Base-by-base conservation (phyloP, 2,113 vertebrate species). In the Centrocercus urophasianus region DNA sequence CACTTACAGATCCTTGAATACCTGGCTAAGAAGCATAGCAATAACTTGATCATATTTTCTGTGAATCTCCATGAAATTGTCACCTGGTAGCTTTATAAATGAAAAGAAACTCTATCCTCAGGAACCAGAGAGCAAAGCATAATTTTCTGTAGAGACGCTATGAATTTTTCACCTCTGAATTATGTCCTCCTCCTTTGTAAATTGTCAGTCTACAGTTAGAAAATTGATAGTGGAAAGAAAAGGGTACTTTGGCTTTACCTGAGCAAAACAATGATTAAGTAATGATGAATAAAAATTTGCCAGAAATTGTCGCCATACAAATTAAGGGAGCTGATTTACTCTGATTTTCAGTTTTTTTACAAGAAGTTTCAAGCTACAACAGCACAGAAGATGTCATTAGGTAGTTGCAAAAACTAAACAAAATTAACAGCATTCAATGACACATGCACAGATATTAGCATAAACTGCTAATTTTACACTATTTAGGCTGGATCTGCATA, bases 391-490 rank as follows among this genome's bases (percentile, higher is more conserved):
- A 54, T 21, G 1, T 7, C 22, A 92, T 45, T 17, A 45, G 8
- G 10, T 4, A 38, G 2, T 5, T 11, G 48, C 5, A 12, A 20
- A 34, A 40, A 64, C 36, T 7, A 42, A 3, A 22, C 34, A 1
- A 81, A 70, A 13, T 5, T 24, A 72, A 45, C 52, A n/a, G 4
- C 5, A n/a, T 32, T 32, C 6, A 75, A 15, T 67, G 60, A 50
- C 13, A 3, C 22, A 38, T 73, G 19, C 25, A 36, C 3, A 1
- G 1, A n/a, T n/a, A n/a, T 20, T 6, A 32, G n/a, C 25, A 56
- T 60, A 64, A 88, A 79, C 13, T 1, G 1, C 32, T 63, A 38
- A 27, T 27, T 38, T 63, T 22, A 69, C 32, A 63, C 12, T 14
- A 50, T 2, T 11, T 72, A 13, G 11, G 4, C 8, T 18, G 71